phyloP scores from a whole-genome alignment of 2,113 vertebrate species.

The Dipodomys spectabilis region DNA sequence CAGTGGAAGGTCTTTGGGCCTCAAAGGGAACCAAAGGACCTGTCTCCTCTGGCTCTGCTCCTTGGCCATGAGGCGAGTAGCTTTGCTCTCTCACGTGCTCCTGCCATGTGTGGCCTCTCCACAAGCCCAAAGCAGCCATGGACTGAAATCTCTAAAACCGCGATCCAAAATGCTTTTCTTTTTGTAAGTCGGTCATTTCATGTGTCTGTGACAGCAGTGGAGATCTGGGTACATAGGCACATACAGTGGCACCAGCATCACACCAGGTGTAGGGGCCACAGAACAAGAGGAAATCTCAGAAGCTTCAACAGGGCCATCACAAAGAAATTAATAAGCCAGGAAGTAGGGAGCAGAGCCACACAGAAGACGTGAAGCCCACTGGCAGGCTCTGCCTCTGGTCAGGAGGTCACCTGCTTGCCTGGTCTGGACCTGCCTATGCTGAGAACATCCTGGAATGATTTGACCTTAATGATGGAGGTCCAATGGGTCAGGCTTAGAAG shows the following conservation, averaged over 20 bases:
- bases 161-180: background rate
- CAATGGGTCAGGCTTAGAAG: background rate
- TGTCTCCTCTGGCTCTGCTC: background rate
- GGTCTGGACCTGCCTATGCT: background rate
- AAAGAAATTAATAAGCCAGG: background rate
- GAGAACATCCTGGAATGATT: background rate
- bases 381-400: background rate
- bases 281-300: background rate
- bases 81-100: background rate
- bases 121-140: background rate
- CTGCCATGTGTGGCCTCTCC: background rate
- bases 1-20: background rate
- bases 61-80: too few relatives aligned
- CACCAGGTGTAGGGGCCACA: background rate
- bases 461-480: background rate
- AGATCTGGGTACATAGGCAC: background rate
- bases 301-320: background rate
- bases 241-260: accelerated
- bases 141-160: background rate
- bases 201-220: background rate
- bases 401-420: background rate
- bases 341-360: too few relatives aligned
- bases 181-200: background rate
- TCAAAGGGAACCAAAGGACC: background rate
- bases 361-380: background rate